A percentile compares a stretch with the other conserved stretches of the same genome.
Conservation (phyloP, 2,113 vertebrate genomes). For the Sylvicapra grimmia region DNA sequence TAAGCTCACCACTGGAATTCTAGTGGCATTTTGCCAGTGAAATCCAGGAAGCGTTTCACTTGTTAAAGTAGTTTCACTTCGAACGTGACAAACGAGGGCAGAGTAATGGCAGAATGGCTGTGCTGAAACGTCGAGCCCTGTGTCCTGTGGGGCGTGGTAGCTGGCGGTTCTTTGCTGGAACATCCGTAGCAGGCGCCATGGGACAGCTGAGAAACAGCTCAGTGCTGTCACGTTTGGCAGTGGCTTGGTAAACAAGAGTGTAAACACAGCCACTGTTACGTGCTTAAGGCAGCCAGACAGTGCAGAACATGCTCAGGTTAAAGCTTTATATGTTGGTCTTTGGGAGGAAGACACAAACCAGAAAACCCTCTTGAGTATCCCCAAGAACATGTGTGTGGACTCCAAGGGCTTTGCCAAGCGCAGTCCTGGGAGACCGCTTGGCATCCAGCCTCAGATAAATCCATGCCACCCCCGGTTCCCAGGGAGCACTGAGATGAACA, state of each 20-base stretch:
- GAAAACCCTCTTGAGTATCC: not conserved
- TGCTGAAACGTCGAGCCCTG: rapidly evolving
- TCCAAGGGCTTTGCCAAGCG: not conserved
- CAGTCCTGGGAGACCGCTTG: not conserved
- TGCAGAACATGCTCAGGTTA: not conserved
- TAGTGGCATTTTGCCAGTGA: not conserved
- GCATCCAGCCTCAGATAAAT: not conserved
- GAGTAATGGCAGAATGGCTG: not conserved
- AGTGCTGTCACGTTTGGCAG: rapidly evolving
- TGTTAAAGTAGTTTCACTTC: not conserved
- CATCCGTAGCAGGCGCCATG: rapidly evolving
- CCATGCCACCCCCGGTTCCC: not conserved
- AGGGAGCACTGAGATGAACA: not conserved
- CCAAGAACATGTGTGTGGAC: not conserved
- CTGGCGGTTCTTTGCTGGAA: not conserved
- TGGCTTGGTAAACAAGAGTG: not conserved
- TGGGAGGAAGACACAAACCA: not conserved
- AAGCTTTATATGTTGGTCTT: not conserved
- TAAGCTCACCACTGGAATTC: not conserved
- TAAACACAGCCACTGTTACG: rapidly evolving
- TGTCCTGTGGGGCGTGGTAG: rapidly evolving
- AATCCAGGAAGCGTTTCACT: not conserved
- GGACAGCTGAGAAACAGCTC: not conserved
- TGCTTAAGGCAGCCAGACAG: rapidly evolving
- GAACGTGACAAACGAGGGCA: not conserved